A percentile compares a stretch with the other conserved stretches of the same genome.
Conservation (phyloP, 1,140 invertebrate genomes). For the Nephila pilipes region DNA sequence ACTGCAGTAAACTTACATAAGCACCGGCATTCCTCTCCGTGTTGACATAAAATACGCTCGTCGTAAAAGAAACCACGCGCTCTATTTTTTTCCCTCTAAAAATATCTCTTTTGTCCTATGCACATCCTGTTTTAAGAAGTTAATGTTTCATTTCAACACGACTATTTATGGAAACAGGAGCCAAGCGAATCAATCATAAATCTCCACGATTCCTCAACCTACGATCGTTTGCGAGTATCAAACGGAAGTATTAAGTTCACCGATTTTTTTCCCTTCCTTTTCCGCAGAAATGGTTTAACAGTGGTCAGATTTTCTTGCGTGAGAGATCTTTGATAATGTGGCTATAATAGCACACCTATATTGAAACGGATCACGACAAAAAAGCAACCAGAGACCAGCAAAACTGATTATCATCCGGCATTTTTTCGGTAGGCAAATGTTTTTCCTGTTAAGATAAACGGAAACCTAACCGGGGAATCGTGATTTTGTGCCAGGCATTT, state of each 20-base stretch:
- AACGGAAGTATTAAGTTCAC: neutral
- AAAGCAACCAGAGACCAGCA: neutral
- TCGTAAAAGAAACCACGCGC: neutral
- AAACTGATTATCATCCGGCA: neutral
- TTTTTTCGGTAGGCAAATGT: too few species aligned
- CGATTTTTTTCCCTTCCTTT: too few species aligned
- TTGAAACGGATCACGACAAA: neutral
- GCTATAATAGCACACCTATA: too few species aligned
- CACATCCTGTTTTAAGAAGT: slow-evolving; percentile 19
- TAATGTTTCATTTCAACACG: neutral
- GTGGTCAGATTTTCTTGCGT: too few species aligned
- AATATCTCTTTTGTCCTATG: neutral
- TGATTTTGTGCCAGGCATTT: too few species aligned
- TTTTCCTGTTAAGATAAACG: too few species aligned
- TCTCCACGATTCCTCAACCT: neutral
- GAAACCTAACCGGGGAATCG: too few species aligned
- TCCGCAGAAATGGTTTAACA: too few species aligned
- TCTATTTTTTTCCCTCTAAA: neutral
- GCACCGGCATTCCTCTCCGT: too few species aligned
- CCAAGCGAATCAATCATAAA: slow-evolving; percentile 7
- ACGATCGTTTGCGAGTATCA: neutral
- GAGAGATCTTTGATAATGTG: too few species aligned
- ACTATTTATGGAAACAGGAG: neutral
- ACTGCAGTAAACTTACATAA: too few species aligned
- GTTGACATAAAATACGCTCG: neutral